A percentile compares a stretch with the other conserved stretches of the same genome.
Evolutionary conservation across 2,113 vertebrate genomes (phyloP).

Genomic region (Ophiodon elongatus): DNA sequence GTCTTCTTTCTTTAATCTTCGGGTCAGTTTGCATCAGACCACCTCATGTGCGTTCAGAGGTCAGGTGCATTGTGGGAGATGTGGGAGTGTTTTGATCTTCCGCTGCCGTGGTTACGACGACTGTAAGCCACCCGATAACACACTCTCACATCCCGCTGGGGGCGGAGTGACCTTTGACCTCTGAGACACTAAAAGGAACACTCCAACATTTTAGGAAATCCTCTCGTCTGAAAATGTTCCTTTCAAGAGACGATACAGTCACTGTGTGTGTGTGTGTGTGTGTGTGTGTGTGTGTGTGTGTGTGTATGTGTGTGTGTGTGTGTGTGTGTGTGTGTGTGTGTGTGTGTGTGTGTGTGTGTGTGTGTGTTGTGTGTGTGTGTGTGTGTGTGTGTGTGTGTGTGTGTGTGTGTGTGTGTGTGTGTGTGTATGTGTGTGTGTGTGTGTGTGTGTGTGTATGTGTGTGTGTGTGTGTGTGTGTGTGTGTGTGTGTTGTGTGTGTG

Average conservation of each 20-base stretch:
- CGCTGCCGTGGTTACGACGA: background rate
- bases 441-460: background rate
- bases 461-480: no score
- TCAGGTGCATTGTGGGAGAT: slow-evolving; percentile 20
- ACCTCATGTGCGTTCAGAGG: background rate
- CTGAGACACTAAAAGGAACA: background rate
- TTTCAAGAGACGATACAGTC: background rate
- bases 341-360: no score
- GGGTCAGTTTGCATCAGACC: background rate
- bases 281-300: background rate
- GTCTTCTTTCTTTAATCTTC: background rate
- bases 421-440: background rate
- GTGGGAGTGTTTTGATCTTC: slow-evolving; percentile 2
- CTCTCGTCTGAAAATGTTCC: background rate
- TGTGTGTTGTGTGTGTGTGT: no score
- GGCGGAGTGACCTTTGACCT: background rate
- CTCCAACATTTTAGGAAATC: background rate
- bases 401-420: background rate
- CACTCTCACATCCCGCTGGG: background rate
- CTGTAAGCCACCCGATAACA: no score
- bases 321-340: no score
- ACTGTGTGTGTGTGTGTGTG: background rate
- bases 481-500: no score
- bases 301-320: no score
- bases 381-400: no score